phyloP scores from a whole-genome alignment of 2,797 vertebrate species.

The Melanogrammus aeglefinus region DNA sequence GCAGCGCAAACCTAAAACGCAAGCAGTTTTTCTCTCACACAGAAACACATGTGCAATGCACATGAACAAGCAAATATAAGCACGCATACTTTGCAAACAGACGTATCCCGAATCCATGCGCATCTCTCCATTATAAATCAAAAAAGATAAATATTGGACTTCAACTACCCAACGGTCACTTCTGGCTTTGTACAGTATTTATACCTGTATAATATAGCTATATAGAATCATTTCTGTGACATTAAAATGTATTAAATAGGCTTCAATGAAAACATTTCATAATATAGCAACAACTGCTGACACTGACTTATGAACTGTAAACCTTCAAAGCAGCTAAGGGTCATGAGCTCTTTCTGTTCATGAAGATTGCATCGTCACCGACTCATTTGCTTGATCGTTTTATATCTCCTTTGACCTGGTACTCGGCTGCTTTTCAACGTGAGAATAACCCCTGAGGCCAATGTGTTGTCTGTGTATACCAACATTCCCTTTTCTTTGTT shows the following conservation, averaged over 20 bases:
- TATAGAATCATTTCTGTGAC: slow-evolving; percentile 74
- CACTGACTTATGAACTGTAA: slow-evolving; percentile 73
- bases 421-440: slow-evolving; percentile 45
- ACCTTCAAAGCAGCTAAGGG: slow-evolving; percentile 75
- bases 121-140: slow-evolving; percentile 58
- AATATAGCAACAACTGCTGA: slow-evolving; percentile 69
- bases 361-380: slow-evolving; percentile 49
- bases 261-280: slow-evolving; percentile 57
- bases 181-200: slow-evolving; percentile 80
- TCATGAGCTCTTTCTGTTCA: slow-evolving; percentile 53
- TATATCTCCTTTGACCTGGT: slow-evolving; percentile 23
- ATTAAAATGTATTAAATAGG: slow-evolving; percentile 80
- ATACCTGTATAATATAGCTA: slow-evolving; percentile 78
- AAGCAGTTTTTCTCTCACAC: slow-evolving; percentile 66
- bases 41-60: slow-evolving; percentile 41
- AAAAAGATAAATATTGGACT: slow-evolving; percentile 78
- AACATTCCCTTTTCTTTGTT: slow-evolving; percentile 70
- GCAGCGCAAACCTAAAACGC: slow-evolving; percentile 71
- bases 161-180: slow-evolving; percentile 75
- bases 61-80: slow-evolving; percentile 30
- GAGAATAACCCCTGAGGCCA: slow-evolving; percentile 45
- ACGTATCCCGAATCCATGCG: slow-evolving; percentile 52
- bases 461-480: slow-evolving; percentile 37
- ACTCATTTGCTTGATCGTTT: slow-evolving; percentile 41
- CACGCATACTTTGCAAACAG: slow-evolving; percentile 33